Evolutionary conservation across 2,113 vertebrate species (phyloP), one percentile per base, ranked within the genome.

Genomic region (Misgurnus anguillicaudatus): DNA sequence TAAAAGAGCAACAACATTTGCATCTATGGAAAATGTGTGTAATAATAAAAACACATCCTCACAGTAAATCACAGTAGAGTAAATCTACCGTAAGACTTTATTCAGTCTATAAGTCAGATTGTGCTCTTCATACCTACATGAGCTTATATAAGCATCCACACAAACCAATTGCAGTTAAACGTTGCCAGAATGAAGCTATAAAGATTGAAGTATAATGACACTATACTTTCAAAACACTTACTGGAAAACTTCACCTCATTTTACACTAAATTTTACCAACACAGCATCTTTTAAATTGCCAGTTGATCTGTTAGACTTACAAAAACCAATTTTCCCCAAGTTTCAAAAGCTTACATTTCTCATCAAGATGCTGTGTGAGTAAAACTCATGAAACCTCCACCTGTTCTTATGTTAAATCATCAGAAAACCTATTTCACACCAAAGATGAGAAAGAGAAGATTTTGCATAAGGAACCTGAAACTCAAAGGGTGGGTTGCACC

Each of bases 191-290:
- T 39, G 2, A 51, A 55, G 51, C 51, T 55, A 16, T 69, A 57
- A 71, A 57, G 68, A 71, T 71, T 57, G 68, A 71, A 21, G 31
- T 39, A 14, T 71, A 71, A 71, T 71, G 36, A 57, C 68, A 71
- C 68, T 71, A 55, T 17, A 31, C 24, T 71, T 41, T 41, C 17
- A 17, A 9, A 11, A 39, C 51, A 57, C 68, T 71, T 71, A 71
- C 31, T 39, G 68, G 31, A 57, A 71, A 71, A 71, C 68, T 31
- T 69, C 47, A 69, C 48, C 48, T 71, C 51, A 71, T 57, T 57
- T 17, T 9, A 31, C 4, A 8, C 48, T 55, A 31, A 36, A 36
- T 55, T 71, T 31, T 31, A 55, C 51, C 51, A 31, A 45, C 60
- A 62, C 41, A 21, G 19, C 10, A 38, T 13, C 24, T 53, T 51